Evolutionary conservation across 2,113 vertebrate species (phyloP).

Genomic region (Ceyx margarethae): DNA sequence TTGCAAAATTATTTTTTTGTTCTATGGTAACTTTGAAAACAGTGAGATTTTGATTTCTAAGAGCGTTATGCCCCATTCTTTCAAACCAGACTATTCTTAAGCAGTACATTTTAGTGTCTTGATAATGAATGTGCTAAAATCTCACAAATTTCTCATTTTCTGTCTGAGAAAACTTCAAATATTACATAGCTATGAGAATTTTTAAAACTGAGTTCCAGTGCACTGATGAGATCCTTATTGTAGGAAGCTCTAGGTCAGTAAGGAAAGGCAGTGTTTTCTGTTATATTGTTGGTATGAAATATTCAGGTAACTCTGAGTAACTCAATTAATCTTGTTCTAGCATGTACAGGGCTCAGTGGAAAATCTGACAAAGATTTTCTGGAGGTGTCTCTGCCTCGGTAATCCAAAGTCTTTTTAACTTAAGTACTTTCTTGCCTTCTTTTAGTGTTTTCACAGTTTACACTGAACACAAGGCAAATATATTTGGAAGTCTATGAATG

Average conservation of each 20-base stretch:
- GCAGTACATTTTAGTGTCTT: not conserved
- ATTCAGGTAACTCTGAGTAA: conserved; percentile 51
- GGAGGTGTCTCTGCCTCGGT: not conserved
- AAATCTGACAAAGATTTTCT: not conserved
- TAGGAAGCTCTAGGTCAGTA: not conserved
- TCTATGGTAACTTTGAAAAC: not conserved
- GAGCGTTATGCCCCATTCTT: not conserved
- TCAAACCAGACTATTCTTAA: not conserved
- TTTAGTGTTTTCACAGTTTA: not conserved
- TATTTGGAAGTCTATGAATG: not conserved
- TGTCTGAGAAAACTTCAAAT: not conserved
- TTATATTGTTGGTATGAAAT: not conserved
- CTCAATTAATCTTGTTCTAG: conserved; percentile 15
- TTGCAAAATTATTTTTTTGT: not conserved
- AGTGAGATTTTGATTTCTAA: not conserved
- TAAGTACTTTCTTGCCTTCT: not conserved
- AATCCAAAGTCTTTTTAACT: not conserved
- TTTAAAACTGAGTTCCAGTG: not conserved
- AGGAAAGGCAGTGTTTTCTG: not conserved
- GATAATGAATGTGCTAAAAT: not conserved
- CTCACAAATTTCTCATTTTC: not conserved
- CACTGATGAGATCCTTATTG: not conserved
- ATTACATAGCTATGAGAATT: not conserved
- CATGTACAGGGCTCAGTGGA: not conserved
- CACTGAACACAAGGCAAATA: not conserved